Conservation (phyloP, 2,888 invertebrate genomes). For the Chymomyza fuscimana region DNA sequence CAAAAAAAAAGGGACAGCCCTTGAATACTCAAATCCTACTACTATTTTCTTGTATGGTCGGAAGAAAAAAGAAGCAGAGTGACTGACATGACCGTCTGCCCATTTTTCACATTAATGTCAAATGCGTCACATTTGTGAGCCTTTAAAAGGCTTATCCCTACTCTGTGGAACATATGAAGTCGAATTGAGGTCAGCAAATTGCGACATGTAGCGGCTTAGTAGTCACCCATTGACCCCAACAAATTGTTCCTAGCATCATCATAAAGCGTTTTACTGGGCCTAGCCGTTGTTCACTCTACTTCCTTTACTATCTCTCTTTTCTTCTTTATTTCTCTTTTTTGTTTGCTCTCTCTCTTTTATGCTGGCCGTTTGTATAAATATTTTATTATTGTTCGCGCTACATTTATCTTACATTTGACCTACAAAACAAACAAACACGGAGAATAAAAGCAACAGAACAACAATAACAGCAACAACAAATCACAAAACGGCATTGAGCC, state of each 20-base stretch:
- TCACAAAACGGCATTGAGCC: neutral
- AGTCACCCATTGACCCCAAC: neutral
- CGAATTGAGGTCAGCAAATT: neutral
- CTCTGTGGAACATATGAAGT: neutral
- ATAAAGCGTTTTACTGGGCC: neutral
- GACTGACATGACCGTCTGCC: neutral
- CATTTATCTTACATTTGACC: conserved; percentile 35
- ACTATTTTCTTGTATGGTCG: too few relatives aligned
- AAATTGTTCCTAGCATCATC: neutral
- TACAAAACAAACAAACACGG: conserved; percentile 27
- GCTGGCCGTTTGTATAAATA: conserved; percentile 17
- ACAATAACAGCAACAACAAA: neutral
- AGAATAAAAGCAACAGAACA: conserved; percentile 29
- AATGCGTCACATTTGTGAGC: neutral
- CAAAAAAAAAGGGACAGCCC: too few relatives aligned
- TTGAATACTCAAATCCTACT: too few relatives aligned
- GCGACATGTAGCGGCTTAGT: neutral
- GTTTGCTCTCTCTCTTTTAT: neutral
- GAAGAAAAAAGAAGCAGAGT: neutral
- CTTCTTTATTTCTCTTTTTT: too few relatives aligned
- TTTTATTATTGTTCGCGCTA: conserved; percentile 36
- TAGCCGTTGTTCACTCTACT: neutral
- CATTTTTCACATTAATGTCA: neutral
- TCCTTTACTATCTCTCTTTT: neutral
- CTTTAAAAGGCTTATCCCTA: neutral